Base-by-base conservation (phyloP, 2,888 invertebrate species). In the Athetis lepigone region DNA sequence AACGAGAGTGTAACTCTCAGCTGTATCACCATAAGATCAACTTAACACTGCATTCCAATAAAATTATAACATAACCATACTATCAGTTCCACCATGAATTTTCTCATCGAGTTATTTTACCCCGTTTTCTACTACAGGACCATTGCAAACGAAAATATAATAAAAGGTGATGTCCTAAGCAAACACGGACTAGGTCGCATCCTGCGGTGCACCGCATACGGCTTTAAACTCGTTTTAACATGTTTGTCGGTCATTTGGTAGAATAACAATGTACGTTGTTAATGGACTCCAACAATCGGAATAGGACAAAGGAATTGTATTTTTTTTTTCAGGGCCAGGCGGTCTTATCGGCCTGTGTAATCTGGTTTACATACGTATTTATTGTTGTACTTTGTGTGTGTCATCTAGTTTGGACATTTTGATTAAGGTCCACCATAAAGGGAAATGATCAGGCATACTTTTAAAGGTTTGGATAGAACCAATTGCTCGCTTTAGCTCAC, bases 81-180 rank as follows among this genome's bases (percentile, higher is more conserved):
- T 2, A 68, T 33, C 45, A 58, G 21, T 25, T 25, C 25, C 19
- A 36, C 11, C 27, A n/a, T 37, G 16, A 23, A 62, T 43, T 70
- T 61, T 50, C 23, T 40, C 13, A 2, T n/a, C 27, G 37, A 55
- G 43, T 51, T 66, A 61, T 76, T 66, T 58, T 66, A 55, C 33
- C 52, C 54, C 39, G 13, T n/a, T n/a, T 42, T 71, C 33, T 55
- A 51, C 37, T 43, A 50, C 70, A 23, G 16, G 39, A 47, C 36
- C 58, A 47, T 40, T 58, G 51, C 55, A 65, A 74, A 70, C 50
- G 58, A 66, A 72, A 79, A 75, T 68, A 61, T 74, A 16, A 76
- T 75, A 54, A 67, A 77, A 60, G 57, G 55, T 71, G 58, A 50
- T 42, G 58, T 58, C 80, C 77, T 79, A 69, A 77, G 59, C 52